Conservation (phyloP, 2,888 invertebrate genomes). For the Melanotus villosus region DNA sequence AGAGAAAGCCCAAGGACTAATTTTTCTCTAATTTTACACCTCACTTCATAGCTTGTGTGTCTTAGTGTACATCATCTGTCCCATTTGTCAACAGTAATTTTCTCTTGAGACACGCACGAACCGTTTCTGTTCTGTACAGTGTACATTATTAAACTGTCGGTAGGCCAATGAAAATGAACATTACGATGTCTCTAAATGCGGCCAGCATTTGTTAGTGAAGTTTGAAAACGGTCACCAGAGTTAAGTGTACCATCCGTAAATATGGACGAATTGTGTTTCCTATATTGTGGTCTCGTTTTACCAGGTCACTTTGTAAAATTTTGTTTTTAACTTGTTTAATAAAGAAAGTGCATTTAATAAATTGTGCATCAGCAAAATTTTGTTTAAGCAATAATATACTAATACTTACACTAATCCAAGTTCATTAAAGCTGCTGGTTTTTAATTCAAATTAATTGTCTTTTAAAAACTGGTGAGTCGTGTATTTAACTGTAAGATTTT, state of each 20-base stretch:
- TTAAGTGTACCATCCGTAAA: constrained; percentile 21
- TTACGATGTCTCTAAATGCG: constrained; percentile 13
- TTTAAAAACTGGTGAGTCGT: too few species aligned
- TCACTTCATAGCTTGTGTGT: neutral
- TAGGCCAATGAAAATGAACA: constrained; percentile 24
- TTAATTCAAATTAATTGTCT: too few species aligned
- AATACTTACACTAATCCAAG: too few species aligned
- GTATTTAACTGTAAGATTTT: too few species aligned
- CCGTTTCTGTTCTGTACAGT: neutral
- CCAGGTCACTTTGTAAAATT: too few species aligned
- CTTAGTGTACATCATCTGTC: constrained; percentile 14
- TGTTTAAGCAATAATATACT: too few species aligned
- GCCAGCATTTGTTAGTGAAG: constrained; percentile 16
- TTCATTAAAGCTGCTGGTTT: too few species aligned
- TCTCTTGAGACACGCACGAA: constrained; percentile 9
- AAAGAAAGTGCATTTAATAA: too few species aligned
- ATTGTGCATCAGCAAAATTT: too few species aligned
- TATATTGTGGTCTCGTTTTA: too few species aligned
- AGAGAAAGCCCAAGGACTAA: neutral
- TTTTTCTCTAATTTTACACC: neutral
- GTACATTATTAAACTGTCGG: constrained; percentile 20
- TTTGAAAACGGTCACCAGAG: constrained; percentile 32
- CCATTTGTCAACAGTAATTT: constrained; percentile 25
- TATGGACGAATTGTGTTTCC: constrained; percentile 11
- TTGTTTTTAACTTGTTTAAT: too few species aligned